Base-by-base conservation (phyloP, 2,113 vertebrate species). In the Megalops atlanticus region DNA sequence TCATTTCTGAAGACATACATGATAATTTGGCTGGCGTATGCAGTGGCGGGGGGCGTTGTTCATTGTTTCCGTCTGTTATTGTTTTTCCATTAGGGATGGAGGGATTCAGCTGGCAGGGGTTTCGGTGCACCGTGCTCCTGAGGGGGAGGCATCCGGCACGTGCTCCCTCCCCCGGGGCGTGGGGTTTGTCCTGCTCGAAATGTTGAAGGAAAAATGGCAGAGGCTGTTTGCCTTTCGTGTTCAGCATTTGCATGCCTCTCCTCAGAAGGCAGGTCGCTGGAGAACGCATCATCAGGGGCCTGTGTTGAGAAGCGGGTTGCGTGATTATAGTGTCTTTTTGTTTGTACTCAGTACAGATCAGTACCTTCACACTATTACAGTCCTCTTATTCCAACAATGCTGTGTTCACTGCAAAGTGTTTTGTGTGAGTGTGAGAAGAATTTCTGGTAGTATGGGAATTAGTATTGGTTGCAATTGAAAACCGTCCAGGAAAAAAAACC, bases 1-100 rank as follows among this genome's bases (percentile, higher is more conserved):
- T 64, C 24, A 31, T 64, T 64, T 64, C 14, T 64, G 31, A 64
- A 31, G 58, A 10, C 4, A 31, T 64, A 64, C 58, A 64, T 64
- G 58, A 31, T 64, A 64, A 31, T 64, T 64, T 64, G 58, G 58
- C 58, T 11, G n/a, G 15, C n/a, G 2, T 8, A 64, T 64, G 58
- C 58, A 64, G 58, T 11, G 58, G 58, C n/a, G 58, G 58, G 24
- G 1, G 58, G 58, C 31, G 58, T 24, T 64, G 58, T 11, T 64
- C 58, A 64, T 64, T 64, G 58, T 64, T 64, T 31, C 58, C 58
- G 12, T 64, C 58, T 64, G 58, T 64, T 64, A 64, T 64, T 64
- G 58, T 64, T 64, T 64, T 64, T 64, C 58, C 58, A 31, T 31
- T 24, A 64, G 58, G 58, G 27, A 10, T 64, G 58, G 58, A 31